These are phyloP conservation scores for Telmatherina bonti DNA, from an alignment of 2,797 vertebrate genomes.

Conservation along the genomic window DNA sequence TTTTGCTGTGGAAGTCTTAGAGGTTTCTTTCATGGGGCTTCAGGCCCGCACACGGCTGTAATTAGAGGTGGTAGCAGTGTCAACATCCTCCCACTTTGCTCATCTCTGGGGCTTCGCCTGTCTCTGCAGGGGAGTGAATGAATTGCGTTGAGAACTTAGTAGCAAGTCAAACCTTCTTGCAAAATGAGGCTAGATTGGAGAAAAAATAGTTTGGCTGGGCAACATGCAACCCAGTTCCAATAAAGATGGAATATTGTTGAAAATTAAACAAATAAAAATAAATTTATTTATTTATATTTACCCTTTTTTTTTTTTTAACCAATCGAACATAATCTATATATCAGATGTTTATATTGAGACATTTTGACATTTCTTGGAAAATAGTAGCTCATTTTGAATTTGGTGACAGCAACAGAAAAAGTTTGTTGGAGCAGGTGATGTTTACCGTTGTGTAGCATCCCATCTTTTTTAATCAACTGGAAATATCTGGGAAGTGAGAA, in stretches of 20 bases:
- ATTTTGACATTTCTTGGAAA: too few species aligned
- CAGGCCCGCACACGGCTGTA: slow-evolving; percentile 43
- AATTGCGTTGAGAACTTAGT: slow-evolving; percentile 33
- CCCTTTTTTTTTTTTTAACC: rapidly evolving
- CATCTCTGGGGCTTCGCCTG: slow-evolving; percentile 36
- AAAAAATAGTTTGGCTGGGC: background rate
- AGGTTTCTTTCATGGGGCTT: slow-evolving; percentile 8
- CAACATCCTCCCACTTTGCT: slow-evolving; percentile 47
- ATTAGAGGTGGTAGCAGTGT: slow-evolving; percentile 60
- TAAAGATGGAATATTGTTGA: background rate
- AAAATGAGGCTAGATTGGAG: background rate
- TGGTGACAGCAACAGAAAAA: too few species aligned
- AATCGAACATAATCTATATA: too few species aligned
- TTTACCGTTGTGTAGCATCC: too few species aligned
- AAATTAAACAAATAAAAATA: too few species aligned
- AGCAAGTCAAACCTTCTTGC: slow-evolving; percentile 36
- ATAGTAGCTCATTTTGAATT: too few species aligned
- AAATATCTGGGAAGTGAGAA: too few species aligned
- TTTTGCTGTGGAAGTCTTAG: slow-evolving; percentile 30
- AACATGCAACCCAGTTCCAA: background rate
- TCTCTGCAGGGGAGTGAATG: slow-evolving; percentile 52
- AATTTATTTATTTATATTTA: too few species aligned
- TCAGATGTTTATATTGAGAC: too few species aligned
- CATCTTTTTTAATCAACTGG: too few species aligned
- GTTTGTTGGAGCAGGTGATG: too few species aligned